These are phyloP conservation scores for Brachypteracias leptosomus DNA, from an alignment of 2,113 vertebrate species.

Conservation along the genomic window DNA sequence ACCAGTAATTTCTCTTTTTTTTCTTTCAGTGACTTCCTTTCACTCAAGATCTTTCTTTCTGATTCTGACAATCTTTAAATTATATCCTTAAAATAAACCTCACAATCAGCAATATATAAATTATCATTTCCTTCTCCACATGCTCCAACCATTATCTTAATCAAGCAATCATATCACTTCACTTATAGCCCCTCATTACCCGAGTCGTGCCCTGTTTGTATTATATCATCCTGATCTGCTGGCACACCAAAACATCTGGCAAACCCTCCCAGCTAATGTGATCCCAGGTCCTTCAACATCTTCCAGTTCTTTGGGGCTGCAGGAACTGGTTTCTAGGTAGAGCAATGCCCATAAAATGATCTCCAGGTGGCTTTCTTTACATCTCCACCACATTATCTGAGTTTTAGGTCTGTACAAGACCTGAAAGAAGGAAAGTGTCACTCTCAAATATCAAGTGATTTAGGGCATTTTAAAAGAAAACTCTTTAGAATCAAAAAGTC, in stretches of 20 bases:
- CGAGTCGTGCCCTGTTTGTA: conserved; percentile 58
- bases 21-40: background rate
- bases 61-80: conserved; percentile 53
- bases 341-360: background rate
- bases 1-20: background rate
- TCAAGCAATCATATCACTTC: conserved; percentile 64
- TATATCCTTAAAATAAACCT: conserved; percentile 65
- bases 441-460: background rate
- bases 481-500: background rate
- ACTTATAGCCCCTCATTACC: conserved; percentile 56
- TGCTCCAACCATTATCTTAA: conserved; percentile 67
- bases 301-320: background rate
- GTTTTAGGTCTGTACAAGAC: background rate
- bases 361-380: background rate
- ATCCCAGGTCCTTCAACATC: background rate
- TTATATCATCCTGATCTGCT: conserved; percentile 36
- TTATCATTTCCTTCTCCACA: conserved; percentile 65
- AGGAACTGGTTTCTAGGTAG: background rate
- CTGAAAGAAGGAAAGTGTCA: background rate
- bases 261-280: background rate
- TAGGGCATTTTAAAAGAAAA: background rate
- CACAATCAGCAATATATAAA: conserved; percentile 66
- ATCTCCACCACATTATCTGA: background rate
- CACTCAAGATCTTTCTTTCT: background rate
- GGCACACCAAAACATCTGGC: conserved; percentile 9